Evolutionary conservation across 1,140 invertebrate genomes (phyloP).

Genomic region (Bradysia coprophila): DNA sequence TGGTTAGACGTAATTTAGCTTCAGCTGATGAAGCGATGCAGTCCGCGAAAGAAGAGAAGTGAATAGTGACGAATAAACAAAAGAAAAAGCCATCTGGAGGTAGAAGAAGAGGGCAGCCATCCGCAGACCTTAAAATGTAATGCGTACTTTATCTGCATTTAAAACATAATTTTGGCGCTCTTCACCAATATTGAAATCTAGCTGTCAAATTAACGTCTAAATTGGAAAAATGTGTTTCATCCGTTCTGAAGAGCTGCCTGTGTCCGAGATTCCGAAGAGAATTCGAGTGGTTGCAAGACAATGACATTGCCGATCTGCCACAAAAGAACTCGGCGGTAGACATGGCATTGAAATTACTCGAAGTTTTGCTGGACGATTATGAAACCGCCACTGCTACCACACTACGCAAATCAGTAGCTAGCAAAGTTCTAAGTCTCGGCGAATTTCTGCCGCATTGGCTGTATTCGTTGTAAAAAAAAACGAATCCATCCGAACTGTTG

Average conservation of each 20-base stretch:
- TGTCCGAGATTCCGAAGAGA: constrained; percentile 29
- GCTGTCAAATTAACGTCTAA: constrained; percentile 42
- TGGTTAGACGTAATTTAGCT: too few species aligned
- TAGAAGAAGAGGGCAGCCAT: too few species aligned
- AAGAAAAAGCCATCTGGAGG: too few species aligned
- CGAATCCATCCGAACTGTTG: constrained; percentile 46
- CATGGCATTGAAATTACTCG: constrained; percentile 49
- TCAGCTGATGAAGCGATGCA: too few species aligned
- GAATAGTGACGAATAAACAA: too few species aligned
- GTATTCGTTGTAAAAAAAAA: constrained; percentile 51
- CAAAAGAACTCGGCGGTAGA: constrained; percentile 35
- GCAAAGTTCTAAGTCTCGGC: constrained; percentile 32
- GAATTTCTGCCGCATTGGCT: constrained; percentile 56
- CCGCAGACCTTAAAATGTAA: too few species aligned
- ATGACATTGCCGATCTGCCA: constrained; percentile 41
- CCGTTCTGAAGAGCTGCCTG: constrained; percentile 49
- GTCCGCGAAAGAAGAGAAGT: too few species aligned
- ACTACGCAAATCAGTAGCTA: constrained; percentile 45
- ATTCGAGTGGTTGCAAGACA: constrained; percentile 45
- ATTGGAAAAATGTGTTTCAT: constrained; percentile 34
- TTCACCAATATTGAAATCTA: too few species aligned
- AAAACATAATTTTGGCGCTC: too few species aligned
- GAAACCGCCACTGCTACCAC: constrained; percentile 35
- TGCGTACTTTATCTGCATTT: too few species aligned
- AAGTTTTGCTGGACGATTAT: constrained; percentile 39